Evolutionary conservation across 2,113 vertebrate species (phyloP), one percentile per base, ranked within the genome.

Genomic region (Oreochromis niloticus): DNA sequence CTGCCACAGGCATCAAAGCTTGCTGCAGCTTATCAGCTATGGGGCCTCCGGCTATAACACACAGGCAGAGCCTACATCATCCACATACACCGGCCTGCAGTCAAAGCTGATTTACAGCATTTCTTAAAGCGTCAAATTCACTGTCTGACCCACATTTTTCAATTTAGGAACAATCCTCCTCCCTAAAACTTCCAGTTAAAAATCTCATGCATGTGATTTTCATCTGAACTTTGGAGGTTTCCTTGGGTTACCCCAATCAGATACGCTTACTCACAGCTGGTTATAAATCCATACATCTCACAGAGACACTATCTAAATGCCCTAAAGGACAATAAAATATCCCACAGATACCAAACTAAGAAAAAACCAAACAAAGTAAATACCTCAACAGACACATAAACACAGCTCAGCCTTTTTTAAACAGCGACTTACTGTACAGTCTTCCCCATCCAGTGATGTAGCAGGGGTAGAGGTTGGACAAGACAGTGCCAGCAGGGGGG

Each of bases 401-500:
- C 12, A 59, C 79, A 36, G 10, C 7, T 1, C 55, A 9, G 46
- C 12, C 55, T 30, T 27, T 14, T 24, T 78, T 27, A 63, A 79
- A 83, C 13, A 39, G 27, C 2, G n/a, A 82, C 96, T 95, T 93
- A 97, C 97, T 97, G 92, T 86, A 96, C 81, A 96, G 46, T 57
- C 96, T 95, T 79, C 97, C 97, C 96, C 96, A 97, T 68, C 97
- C 97, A 1, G 96, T 96, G 92, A 97, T 95, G 92, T 96, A 97
- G 92, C 97, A 97, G 84, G 96, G 94, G 88, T 96, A 95, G 84
- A 95, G 92, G 89, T 96, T 96, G 75, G 93, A 10, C 55, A 97
- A 94, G 83, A 96, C 3, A 6, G 87, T 92, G 7, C 80, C 96
- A 78, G 96, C 90, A 56, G 95, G 9, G 24, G 96, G 96, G 55